phyloP scores from a whole-genome alignment of 2,888 invertebrate species.

The Callyntrura sp. region DNA sequence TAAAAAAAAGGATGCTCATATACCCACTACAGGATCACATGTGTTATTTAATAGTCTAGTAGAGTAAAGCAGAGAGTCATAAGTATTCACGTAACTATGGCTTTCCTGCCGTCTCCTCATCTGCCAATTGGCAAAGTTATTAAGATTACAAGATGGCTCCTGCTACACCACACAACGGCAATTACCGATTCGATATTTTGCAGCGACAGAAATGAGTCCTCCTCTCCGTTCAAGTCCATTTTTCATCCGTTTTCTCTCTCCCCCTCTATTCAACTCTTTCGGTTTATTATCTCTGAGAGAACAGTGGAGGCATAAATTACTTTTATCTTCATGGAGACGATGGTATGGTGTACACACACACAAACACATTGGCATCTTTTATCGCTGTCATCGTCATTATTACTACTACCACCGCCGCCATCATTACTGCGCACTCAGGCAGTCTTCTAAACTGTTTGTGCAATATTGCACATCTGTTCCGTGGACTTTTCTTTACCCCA shows the following conservation, averaged over 20 bases:
- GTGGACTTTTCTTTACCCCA: background rate
- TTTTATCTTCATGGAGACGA: background rate
- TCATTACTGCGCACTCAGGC: background rate
- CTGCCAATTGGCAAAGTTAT: background rate
- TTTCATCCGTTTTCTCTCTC: background rate
- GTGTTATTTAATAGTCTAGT: no score
- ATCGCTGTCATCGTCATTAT: slow-evolving; percentile 15
- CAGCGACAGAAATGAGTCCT: background rate
- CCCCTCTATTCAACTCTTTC: background rate
- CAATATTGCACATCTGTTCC: slow-evolving; percentile 31
- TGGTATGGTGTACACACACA: background rate
- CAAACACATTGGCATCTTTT: background rate
- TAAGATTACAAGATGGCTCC: background rate
- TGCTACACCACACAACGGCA: background rate
- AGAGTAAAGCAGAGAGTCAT: background rate
- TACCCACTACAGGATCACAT: no score
- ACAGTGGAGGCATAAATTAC: slow-evolving; percentile 37
- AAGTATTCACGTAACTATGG: background rate
- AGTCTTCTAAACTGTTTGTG: background rate
- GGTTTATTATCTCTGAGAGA: slow-evolving; percentile 1
- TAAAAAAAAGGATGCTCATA: no score
- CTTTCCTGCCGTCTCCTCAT: background rate
- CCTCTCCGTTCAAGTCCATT: slow-evolving; percentile 13
- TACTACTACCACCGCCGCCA: background rate
- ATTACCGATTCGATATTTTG: background rate